phyloP scores from a whole-genome alignment of 64 coral and sea anemone species.

The Cladopsammia gracilis region DNA sequence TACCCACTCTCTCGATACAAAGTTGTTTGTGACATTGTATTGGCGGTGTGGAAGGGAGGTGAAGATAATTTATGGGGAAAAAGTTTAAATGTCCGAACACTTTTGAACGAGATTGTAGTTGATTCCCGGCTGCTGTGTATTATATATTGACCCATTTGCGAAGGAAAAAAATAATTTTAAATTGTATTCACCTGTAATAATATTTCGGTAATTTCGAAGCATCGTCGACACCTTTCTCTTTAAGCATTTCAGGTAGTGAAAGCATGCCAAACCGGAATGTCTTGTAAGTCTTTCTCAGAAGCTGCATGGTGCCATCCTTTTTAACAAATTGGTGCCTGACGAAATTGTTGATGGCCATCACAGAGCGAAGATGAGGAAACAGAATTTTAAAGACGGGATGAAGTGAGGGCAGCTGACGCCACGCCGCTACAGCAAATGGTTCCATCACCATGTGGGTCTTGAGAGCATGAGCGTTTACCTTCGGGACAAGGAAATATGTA shows the following conservation, averaged over 20 bases:
- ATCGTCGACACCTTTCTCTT: slow-evolving; percentile 22
- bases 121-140: no score
- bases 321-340: slow-evolving; percentile 57
- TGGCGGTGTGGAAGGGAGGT: no score
- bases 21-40: no score
- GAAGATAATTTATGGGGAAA: no score
- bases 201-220: background rate
- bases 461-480: slow-evolving; percentile 74
- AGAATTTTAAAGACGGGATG: slow-evolving; percentile 88
- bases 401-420: slow-evolving; percentile 81
- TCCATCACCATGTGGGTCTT: slow-evolving; percentile 87
- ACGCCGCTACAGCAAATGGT: slow-evolving; percentile 78
- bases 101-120: no score
- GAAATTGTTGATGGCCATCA: slow-evolving; percentile 83
- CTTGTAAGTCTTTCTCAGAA: slow-evolving; percentile 1
- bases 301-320: background rate
- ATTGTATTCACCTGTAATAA: background rate
- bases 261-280: slow-evolving; percentile 17
- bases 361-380: slow-evolving; percentile 81
- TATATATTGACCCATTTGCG: no score
- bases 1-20: no score
- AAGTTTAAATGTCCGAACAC: no score
- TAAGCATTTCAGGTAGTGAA: background rate
- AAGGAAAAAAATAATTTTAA: no score
- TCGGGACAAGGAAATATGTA: background rate